Evolutionary conservation across 2,113 vertebrate genomes (phyloP), one percentile per base, ranked within the genome.

Genomic region (Gymnocephalus cernua): DNA sequence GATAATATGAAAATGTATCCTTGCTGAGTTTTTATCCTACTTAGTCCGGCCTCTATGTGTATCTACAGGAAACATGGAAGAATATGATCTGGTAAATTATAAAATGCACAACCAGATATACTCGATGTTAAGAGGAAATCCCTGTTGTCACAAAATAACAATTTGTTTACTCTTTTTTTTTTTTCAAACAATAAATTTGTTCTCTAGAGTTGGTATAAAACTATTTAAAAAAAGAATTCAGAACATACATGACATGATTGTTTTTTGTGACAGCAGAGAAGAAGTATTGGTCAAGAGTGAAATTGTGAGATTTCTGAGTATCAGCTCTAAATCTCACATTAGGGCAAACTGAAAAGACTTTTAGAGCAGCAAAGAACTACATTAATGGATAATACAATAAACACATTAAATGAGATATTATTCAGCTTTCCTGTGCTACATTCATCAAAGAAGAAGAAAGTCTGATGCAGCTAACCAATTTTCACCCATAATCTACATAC

Each of bases 231-330:
- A 41, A 27, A 2, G 18, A 11, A 72, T 35, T 66, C n/a, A 41
- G 32, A 11, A 18, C 14, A 29, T 1, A 14, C 14, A 11, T 25
- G 8, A 35, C 10, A 11, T 25, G 8, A 44, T 3, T 19, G 4
- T 51, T 82, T 77, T 81, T 72, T 13, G n/a, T 81, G 80, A 86
- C 75, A 81, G 19, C 77, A 80, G 53, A 32, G 18, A 77, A 41
- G 7, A 61, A 79, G 12, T 16, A 59, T 76, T 72, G n/a, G 11
- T 16, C 41, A 1, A 66, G 50, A 47, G 59, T 23, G 8, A 73
- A 68, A 54, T 79, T 58, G 67, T 72, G 65, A 87, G 61, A 61
- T 74, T 64, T 75, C 38, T 71, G 7, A 18, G 4, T 51, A 67
- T 75, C 38, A 71, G 69, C 35, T 82, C 29, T 76, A 58, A 56